Evolutionary conservation across 1,140 invertebrate species (phyloP), one percentile per base, ranked within the genome.

Genomic region (Hydropsyche tenuis): DNA sequence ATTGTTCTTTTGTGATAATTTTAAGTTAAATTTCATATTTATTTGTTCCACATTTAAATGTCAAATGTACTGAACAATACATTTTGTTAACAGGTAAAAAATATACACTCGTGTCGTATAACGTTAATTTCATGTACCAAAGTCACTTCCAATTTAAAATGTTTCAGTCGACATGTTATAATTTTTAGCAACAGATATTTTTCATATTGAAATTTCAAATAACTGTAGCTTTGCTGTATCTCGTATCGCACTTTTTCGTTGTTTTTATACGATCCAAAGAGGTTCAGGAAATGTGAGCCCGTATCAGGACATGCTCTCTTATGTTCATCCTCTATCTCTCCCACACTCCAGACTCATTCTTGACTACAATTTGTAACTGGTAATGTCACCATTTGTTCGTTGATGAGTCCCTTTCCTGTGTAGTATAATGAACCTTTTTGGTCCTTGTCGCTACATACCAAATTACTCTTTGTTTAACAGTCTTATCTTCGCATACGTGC

Each of bases 341-440:
- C 30, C 30, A 37, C 30, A 4, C 30, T 9, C 30, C 30, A 37
- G 3, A 4, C 30, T 60, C 64, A 56, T 68, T 42, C 53, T 22
- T 51, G 30, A 45, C 11, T 20, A 74, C 66, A 74, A 74, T 74
- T 74, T 74, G 73, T 74, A 74, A 63, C 53, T 45, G 30, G 43
- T 69, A 74, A 74, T 63, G 73, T 74, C 45, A 69, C 73, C 37
- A 74, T 74, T 74, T 74, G 73, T 74, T 37, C 66, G 22, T 51
- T 64, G 66, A 74, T 74, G 73, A 30, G 73, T 43, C 66, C 51
- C 62, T 51, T 62, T 53, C 48, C 20, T 43, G 14, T 14, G 48
- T 18, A 4, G 18, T 37, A 66, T 43, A 66, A 45, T 45, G 30
- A 66, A 66, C 30, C 30, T 43, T 30, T 42, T 68, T 48, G 20